Evolutionary conservation across 2,888 invertebrate species (phyloP).

Genomic region (Spicauda simplicius): DNA sequence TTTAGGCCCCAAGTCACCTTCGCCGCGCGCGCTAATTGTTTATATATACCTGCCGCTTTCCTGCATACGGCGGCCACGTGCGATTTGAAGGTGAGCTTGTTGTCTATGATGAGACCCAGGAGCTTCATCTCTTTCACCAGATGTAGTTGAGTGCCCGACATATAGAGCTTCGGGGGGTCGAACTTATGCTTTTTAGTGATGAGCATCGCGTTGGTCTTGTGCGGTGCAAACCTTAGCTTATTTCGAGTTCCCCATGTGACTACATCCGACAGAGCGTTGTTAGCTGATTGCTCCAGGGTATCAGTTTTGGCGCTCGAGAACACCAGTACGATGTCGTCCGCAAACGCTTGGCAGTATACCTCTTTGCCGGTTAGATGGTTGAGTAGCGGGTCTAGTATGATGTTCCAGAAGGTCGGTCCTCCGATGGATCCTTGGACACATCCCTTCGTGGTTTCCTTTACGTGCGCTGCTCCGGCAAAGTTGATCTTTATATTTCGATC

Average conservation of each 20-base stretch:
- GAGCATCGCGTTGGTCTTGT: constrained; percentile 10
- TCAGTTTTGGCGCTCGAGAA: neutral
- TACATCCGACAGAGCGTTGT: neutral
- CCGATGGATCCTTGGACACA: constrained; percentile 17
- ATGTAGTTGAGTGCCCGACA: neutral
- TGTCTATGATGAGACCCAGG: neutral
- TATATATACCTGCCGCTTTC: constrained; percentile 16
- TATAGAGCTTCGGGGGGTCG: constrained; percentile 5
- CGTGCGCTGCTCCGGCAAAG: neutral
- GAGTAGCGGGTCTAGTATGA: constrained; percentile 7
- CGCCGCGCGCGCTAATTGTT: constrained; percentile 23
- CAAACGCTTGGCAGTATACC: constrained; percentile 2
- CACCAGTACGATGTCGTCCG: constrained; percentile 9
- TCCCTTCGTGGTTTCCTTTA: neutral
- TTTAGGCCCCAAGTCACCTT: neutral
- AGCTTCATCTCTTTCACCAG: neutral
- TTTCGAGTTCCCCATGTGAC: neutral
- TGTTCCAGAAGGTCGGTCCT: constrained; percentile 12
- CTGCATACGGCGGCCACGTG: constrained; percentile 20
- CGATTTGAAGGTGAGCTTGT: constrained; percentile 16
- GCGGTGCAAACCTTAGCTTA: constrained; percentile 8
- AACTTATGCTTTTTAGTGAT: neutral
- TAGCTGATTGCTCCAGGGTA: neutral
- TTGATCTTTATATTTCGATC: neutral
- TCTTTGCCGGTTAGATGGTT: neutral